These are phyloP conservation scores for Spongilla lacustris DNA, from an alignment of 37 sponge, comb jelly and placozoan species.

Conservation along the genomic window DNA sequence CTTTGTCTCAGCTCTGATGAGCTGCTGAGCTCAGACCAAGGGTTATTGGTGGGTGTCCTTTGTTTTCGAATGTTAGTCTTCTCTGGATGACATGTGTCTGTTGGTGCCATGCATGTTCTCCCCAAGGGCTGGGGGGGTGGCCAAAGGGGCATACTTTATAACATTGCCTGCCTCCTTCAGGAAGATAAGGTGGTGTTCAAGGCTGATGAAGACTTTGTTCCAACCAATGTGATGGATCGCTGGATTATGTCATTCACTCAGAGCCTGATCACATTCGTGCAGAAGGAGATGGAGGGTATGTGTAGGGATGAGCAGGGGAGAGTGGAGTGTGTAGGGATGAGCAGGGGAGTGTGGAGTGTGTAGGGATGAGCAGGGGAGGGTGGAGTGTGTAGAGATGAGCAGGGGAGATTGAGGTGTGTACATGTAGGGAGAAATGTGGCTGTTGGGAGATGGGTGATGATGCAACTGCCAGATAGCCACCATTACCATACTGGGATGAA, in stretches of 20 bases:
- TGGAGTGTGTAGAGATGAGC: not conserved
- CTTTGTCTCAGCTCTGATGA: not conserved
- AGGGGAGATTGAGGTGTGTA: not conserved
- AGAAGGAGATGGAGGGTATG: conserved; percentile 82
- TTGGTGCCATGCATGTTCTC: no score
- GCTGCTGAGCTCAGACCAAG: not conserved
- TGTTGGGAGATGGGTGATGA: no score
- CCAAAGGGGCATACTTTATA: no score
- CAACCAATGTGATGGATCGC: conserved; percentile 88
- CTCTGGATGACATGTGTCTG: no score
- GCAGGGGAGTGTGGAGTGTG: not conserved
- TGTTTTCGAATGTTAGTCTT: no score
- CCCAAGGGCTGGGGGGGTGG: no score
- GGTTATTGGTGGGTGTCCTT: no score
- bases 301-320: not conserved
- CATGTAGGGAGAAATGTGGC: no score
- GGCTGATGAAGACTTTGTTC: conserved; percentile 53
- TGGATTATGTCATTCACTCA: conserved; percentile 97
- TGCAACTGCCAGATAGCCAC: no score
- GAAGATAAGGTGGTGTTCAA: conserved; percentile 72
- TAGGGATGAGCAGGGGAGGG: not conserved
- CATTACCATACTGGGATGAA: no score
- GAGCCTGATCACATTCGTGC: conserved; percentile 81
- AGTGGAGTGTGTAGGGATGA: not conserved
- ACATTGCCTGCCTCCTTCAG: conserved; percentile 8